These are phyloP conservation scores for Catostomus latipinnis DNA, from an alignment of 2,797 vertebrate genomes.

Conservation along the genomic window DNA sequence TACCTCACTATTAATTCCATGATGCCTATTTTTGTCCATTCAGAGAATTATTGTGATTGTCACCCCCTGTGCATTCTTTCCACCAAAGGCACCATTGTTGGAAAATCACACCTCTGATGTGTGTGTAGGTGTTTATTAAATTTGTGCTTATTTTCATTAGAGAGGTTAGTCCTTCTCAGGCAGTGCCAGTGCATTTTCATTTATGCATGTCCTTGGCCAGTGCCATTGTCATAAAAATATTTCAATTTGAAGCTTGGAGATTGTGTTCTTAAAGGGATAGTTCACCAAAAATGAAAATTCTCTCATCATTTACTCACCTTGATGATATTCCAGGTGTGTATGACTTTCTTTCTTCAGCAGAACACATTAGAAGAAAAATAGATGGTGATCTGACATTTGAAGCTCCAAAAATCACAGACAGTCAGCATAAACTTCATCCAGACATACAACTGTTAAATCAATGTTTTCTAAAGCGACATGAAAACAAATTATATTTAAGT, in stretches of 20 bases:
- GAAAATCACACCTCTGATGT: conserved; percentile 21
- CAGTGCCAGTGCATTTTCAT: conserved; percentile 19
- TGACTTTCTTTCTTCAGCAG: too few relatives aligned
- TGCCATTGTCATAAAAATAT: conserved; percentile 3
- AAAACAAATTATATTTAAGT: too few relatives aligned
- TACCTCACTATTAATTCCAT: conserved; percentile 25
- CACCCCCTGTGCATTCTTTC: neutral
- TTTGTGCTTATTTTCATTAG: conserved; percentile 19
- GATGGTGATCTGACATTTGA: too few relatives aligned
- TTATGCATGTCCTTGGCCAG: neutral
- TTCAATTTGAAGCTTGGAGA: neutral
- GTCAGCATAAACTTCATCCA: too few relatives aligned
- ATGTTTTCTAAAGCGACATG: too few relatives aligned
- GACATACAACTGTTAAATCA: too few relatives aligned
- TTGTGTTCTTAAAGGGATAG: neutral
- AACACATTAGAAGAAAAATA: too few relatives aligned
- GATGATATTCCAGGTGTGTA: too few relatives aligned
- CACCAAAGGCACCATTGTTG: neutral
- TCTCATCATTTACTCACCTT: too few relatives aligned
- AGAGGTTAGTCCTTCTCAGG: neutral
- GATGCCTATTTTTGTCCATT: neutral
- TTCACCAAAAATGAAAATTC: too few relatives aligned
- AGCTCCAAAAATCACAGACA: too few relatives aligned
- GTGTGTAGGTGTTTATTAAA: conserved; percentile 30
- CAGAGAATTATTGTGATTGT: conserved; percentile 15